Evolutionary conservation across 2,113 vertebrate genomes (phyloP), one percentile per base, ranked within the genome.

Genomic region (Ceuthmochares aereus): DNA sequence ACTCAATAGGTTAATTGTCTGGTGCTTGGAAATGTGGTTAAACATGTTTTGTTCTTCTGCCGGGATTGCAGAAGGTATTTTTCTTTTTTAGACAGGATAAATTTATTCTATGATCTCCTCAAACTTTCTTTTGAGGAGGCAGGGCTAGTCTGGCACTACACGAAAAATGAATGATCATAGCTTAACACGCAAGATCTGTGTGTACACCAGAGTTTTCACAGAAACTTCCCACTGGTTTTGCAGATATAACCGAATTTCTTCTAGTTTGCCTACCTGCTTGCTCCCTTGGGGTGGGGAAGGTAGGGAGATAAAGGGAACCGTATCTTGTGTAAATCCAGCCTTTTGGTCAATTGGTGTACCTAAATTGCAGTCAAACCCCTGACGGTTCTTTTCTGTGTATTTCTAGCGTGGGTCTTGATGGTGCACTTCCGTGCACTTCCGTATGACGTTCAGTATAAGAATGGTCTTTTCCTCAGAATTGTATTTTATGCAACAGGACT

Each of bases 61-160:
- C 18, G 54, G 32, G 27, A 32, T 49, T 75, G 77, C 49, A 34
- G 64, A 82, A 74, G 75, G 22, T 27, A 0, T 13, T 32, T 34
- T 29, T 34, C 4, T 36, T 17, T 74, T 90, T 36, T 23, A 25
- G 40, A 67, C 60, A 40, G 36, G 69, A 40, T 62, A 43, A 76
- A 66, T 29, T n/a, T 66, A 27, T 66, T 88, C 63, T 83, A 1
- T 74, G 47, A 77, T 40, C 54, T 51, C 25, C 15, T 66, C 70
- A 49, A 13, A 69, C 43, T 51, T 67, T n/a, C 22, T 78, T 72
- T 29, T 78, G 60, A 68, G 82, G 26, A 56, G 70, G 62, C 51
- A 75, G n/a, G 82, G 83, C 85, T 76, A 89, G 88, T 88, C 86
- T 81, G 60, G 26, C 89, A 81, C 73, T 93, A 55, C 22, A n/a